Percentiles rank a stretch among this genome's conserved stretches.
These are phyloP conservation scores for Eristalinus sepulchralis DNA, from an alignment of 2,888 invertebrate species.

Conservation along the genomic window DNA sequence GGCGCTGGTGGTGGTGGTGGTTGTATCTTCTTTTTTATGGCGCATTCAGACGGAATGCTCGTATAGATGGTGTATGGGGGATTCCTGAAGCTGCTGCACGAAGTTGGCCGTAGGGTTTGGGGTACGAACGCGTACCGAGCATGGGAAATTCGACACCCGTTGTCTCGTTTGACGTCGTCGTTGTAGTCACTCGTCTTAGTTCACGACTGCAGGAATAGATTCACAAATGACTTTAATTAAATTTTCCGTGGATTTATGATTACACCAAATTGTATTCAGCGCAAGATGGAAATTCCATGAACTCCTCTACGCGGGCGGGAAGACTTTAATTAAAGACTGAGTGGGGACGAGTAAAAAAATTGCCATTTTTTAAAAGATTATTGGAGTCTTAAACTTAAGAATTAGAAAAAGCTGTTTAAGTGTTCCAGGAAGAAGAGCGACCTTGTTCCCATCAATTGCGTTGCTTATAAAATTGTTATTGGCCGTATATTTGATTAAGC, in stretches of 20 bases:
- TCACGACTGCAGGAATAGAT: constrained; percentile 17
- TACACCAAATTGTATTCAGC: constrained; percentile 25
- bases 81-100: neutral
- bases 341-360: neutral
- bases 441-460: too few species aligned
- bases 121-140: neutral
- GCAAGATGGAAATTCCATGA: neutral
- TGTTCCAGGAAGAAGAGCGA: too few species aligned
- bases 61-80: constrained; percentile 2
- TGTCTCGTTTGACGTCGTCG: neutral
- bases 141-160: constrained; percentile 36
- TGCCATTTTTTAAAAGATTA: too few species aligned
- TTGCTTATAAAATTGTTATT: too few species aligned
- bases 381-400: too few species aligned
- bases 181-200: neutral
- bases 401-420: too few species aligned
- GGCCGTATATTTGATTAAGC: too few species aligned
- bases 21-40: constrained; percentile 27
- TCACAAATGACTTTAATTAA: constrained; percentile 57
- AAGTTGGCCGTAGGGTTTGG: neutral
- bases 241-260: constrained; percentile 44
- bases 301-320: neutral
- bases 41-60: neutral
- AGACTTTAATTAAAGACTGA: neutral
- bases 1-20: neutral